These are phyloP conservation scores for Aviceda subcristata DNA, from an alignment of 2,113 vertebrate genomes.

Conservation along the genomic window DNA sequence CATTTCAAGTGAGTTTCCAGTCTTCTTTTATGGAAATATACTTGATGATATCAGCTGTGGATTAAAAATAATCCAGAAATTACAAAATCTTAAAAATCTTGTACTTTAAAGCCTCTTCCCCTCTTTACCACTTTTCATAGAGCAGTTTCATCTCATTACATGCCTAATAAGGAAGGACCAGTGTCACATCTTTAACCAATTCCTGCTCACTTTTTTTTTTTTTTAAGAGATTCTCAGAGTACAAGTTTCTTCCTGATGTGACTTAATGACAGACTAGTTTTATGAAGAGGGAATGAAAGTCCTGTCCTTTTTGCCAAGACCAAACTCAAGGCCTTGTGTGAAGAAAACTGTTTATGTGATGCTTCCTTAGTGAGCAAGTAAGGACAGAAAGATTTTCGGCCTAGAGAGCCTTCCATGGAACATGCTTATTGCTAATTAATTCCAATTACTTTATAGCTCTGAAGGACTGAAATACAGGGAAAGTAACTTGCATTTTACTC, in stretches of 20 bases:
- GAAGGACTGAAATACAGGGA: not conserved
- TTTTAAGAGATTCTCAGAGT: not conserved
- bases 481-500: not conserved
- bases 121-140: not conserved
- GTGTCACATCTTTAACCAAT: not conserved
- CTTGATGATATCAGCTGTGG: fast-evolving
- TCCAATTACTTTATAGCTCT: not conserved
- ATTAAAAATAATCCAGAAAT: not conserved
- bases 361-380: not conserved
- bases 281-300: not conserved
- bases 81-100: not conserved
- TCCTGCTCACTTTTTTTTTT: not conserved
- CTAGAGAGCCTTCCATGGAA: not conserved
- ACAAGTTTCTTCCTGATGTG: not conserved
- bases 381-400: not conserved
- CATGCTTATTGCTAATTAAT: not conserved
- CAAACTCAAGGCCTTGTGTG: not conserved
- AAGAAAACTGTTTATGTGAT: not conserved
- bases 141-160: not conserved
- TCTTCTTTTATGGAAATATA: not conserved
- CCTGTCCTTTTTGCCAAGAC: not conserved
- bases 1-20: not conserved
- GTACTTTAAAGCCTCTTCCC: not conserved
- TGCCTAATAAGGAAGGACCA: not conserved
- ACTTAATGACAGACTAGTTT: not conserved